A percentile compares a stretch with the other conserved stretches of the same genome.
phyloP scores from a whole-genome alignment of 2,888 invertebrate genomes.

The Ypsolopha sequella region DNA sequence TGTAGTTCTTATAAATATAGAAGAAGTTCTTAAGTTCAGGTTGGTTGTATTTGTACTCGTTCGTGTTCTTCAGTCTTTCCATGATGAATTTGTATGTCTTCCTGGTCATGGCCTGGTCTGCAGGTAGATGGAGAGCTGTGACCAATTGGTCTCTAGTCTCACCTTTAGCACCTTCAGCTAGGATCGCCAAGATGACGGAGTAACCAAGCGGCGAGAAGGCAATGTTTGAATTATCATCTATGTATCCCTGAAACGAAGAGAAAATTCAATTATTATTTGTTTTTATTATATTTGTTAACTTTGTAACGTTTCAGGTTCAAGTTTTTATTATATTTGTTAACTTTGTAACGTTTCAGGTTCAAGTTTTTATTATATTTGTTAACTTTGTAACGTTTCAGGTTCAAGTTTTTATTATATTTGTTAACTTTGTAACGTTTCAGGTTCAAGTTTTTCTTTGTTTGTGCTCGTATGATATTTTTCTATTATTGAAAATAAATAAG shows the following conservation, averaged over 20 bases:
- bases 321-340: too few species aligned
- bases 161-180: slow-evolving; percentile 74
- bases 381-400: too few species aligned
- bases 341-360: too few species aligned
- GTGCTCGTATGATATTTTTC: too few species aligned
- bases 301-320: too few species aligned
- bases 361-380: too few species aligned
- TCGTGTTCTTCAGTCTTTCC: slow-evolving; percentile 58
- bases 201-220: slow-evolving; percentile 77
- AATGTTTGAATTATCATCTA: slow-evolving; percentile 66
- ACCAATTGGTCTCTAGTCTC: slow-evolving; percentile 71
- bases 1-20: slow-evolving; percentile 76
- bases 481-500: too few species aligned
- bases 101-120: slow-evolving; percentile 52
- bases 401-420: too few species aligned
- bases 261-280: background rate
- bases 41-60: slow-evolving; percentile 57
- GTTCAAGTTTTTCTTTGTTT: too few species aligned
- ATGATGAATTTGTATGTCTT: slow-evolving; percentile 60
- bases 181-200: slow-evolving; percentile 71
- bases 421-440: too few species aligned
- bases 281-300: background rate
- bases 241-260: slow-evolving; percentile 46
- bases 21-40: slow-evolving; percentile 77
- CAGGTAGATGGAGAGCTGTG: slow-evolving; percentile 67